Evolutionary conservation across 1,140 invertebrate species (phyloP).

Genomic region (Hyles euphorbiae): DNA sequence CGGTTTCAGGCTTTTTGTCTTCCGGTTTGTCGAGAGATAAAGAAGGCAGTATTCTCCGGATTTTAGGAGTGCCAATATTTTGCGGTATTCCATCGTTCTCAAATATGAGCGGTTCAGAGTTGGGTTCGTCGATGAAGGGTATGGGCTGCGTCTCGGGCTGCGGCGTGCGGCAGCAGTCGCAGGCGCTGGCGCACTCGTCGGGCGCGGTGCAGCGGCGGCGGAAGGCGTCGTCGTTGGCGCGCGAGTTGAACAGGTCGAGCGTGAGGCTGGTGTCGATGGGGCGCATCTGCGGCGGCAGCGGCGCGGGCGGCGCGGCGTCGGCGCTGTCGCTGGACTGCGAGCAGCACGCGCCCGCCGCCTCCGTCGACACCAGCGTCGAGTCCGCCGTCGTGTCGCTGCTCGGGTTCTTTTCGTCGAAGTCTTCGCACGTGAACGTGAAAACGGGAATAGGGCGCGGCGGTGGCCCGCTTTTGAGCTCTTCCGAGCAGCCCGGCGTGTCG

Average conservation of each 20-base stretch:
- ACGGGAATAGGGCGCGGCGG: conserved; percentile 50
- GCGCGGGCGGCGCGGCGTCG: conserved; percentile 36
- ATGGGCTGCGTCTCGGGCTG: conserved; percentile 62
- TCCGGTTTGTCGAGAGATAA: conserved; percentile 53
- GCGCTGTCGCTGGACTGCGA: conserved; percentile 32
- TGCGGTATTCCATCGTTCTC: conserved; percentile 49
- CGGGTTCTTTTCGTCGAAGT: conserved; percentile 43
- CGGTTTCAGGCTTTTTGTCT: conserved; percentile 47
- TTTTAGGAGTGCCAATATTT: conserved; percentile 54
- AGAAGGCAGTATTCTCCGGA: conserved; percentile 57
- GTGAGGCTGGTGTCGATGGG: conserved; percentile 58
- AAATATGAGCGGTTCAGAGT: conserved; percentile 65
- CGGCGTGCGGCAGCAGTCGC: conserved; percentile 63
- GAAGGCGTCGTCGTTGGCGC: conserved; percentile 36
- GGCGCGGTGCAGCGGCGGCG: conserved; percentile 49
- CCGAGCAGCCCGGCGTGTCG: conserved; percentile 52
- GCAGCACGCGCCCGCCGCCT: too few relatives aligned
- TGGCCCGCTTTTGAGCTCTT: conserved; percentile 33
- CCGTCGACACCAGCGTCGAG: conserved; percentile 16
- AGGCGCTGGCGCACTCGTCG: conserved; percentile 62
- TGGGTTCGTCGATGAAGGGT: conserved; percentile 69
- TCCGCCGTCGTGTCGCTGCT: conserved; percentile 19
- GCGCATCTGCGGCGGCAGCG: conserved; percentile 60
- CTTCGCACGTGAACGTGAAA: conserved; percentile 66
- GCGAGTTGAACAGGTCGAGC: conserved; percentile 49